Base-by-base conservation (phyloP, 2,888 invertebrate genomes). In the Morpho helenor region DNA sequence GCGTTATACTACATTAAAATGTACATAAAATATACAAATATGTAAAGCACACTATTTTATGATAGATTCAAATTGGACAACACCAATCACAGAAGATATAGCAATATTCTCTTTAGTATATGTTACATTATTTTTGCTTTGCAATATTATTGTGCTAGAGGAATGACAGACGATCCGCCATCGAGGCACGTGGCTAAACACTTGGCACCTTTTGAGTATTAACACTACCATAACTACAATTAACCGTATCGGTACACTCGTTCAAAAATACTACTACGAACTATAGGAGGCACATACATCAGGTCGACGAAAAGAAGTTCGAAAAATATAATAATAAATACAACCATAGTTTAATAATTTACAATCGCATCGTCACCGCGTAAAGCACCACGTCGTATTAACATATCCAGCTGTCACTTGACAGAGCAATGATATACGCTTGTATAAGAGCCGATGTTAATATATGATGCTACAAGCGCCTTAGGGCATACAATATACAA, bases 141-240 rank as follows among this genome's bases (percentile, higher is more conserved):
- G 75, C 76, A 77, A 75, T 75, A 78, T 80, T 79, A 80, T 75
- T 76, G 83, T 76, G 81, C 80, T 82, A 82, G 76, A 84, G 87
- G 87, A 88, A 87, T 86, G 87, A 86, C 79, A 81, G 75, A 73
- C 74, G 77, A 70, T 60, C 69, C 71, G 72, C 74, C 61, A 67
- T 70, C 68, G 65, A 64, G 68, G 71, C 71, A 70, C 72, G 69
- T 73, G 77, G 76, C 77, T 77, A 79, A 72, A 74, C 70, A 70
- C 76, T 80, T 78, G 80, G 78, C 84, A 84, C 85, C 83, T 80
- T 82, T 77, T 87, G 87, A 87, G 87, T 87, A 87, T 87, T 87
- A 76, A 84, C 76, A 75, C 82, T 77, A 80, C 80, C 75, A 80
- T 75, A 67, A 70, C 71, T 72, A 77, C 70, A 74, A 70, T 72